A percentile compares a stretch with the other conserved stretches of the same genome.
phyloP scores from a whole-genome alignment of 64 coral and sea anemone genomes.

The Stichodactyla mertensii region DNA sequence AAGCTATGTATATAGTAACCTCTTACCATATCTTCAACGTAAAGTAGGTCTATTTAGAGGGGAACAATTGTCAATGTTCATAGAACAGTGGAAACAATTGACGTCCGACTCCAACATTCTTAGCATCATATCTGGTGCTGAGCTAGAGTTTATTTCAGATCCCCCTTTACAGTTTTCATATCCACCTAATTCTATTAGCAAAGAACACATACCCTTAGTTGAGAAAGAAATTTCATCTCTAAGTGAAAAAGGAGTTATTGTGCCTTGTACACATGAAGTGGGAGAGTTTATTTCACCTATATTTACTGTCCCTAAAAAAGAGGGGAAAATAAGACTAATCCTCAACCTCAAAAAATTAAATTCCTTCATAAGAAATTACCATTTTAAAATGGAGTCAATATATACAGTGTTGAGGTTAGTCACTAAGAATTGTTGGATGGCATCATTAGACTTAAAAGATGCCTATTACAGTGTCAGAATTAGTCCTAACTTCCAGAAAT shows the following conservation, averaged over 20 bases:
- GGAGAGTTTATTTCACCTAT: slow-evolving; percentile 46
- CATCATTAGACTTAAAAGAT: slow-evolving; percentile 30
- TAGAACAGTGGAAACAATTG: neutral
- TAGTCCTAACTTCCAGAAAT: slow-evolving; percentile 18
- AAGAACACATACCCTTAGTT: neutral
- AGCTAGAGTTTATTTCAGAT: too few species aligned
- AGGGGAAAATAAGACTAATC: slow-evolving; percentile 30
- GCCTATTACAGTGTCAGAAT: slow-evolving; percentile 33
- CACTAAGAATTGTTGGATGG: slow-evolving; percentile 36
- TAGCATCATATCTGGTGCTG: neutral
- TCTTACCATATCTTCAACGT: slow-evolving; percentile 11
- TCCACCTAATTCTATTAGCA: neutral
- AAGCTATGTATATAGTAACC: neutral
- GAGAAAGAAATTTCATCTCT: slow-evolving; percentile 13
- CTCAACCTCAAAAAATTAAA: slow-evolving; percentile 25
- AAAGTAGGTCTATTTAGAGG: slow-evolving; percentile 23
- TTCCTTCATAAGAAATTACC: neutral
- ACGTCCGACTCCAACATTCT: neutral
- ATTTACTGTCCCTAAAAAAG: slow-evolving; percentile 27
- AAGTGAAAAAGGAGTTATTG: neutral
- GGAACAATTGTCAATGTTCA: slow-evolving; percentile 10
- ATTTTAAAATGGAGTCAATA: slow-evolving; percentile 44
- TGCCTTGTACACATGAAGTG: slow-evolving; percentile 16
- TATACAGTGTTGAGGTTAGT: slow-evolving; percentile 5
- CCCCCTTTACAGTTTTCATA: too few species aligned